Evolutionary conservation across 2,113 vertebrate genomes (phyloP).

Genomic region (Cephalopholis sonnerati): DNA sequence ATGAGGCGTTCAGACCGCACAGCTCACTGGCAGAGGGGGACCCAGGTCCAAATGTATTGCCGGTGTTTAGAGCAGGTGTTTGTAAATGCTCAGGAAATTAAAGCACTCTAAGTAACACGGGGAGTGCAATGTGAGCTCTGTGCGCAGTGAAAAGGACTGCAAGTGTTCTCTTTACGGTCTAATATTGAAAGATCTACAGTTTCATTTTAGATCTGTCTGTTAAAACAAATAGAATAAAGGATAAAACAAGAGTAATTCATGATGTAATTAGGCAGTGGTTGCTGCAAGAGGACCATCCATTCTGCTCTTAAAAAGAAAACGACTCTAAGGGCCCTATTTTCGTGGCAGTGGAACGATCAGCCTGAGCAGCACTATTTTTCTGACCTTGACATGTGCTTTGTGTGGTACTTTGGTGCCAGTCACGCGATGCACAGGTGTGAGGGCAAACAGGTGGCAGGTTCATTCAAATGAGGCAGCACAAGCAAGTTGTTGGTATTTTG

Average conservation of each 20-base stretch:
- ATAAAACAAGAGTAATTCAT: constrained; percentile 12
- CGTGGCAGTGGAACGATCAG: background rate
- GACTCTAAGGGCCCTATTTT: background rate
- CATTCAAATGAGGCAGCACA: constrained; percentile 6
- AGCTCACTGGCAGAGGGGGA: constrained; percentile 8
- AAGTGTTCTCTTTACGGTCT: background rate
- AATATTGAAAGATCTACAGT: constrained; percentile 19
- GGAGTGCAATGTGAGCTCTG: background rate
- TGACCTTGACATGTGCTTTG: background rate
- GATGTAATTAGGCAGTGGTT: constrained; percentile 1
- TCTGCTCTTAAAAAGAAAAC: background rate
- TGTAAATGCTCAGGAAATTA: constrained; percentile 29
- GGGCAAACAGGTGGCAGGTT: background rate
- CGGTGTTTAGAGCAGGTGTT: constrained; percentile 56
- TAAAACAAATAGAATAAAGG: constrained; percentile 2
- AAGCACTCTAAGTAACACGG: background rate
- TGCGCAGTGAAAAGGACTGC: background rate
- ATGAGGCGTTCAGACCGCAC: constrained; percentile 49
- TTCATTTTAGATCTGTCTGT: constrained; percentile 16
- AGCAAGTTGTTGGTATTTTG: background rate
- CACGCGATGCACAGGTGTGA: background rate
- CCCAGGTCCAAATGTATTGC: constrained; percentile 11
- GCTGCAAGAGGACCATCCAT: constrained; percentile 4
- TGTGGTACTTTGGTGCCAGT: background rate
- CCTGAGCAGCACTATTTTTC: background rate